Evolutionary conservation across 2,113 vertebrate species (phyloP).

Genomic region (Stomatorhinus ivindoensis): DNA sequence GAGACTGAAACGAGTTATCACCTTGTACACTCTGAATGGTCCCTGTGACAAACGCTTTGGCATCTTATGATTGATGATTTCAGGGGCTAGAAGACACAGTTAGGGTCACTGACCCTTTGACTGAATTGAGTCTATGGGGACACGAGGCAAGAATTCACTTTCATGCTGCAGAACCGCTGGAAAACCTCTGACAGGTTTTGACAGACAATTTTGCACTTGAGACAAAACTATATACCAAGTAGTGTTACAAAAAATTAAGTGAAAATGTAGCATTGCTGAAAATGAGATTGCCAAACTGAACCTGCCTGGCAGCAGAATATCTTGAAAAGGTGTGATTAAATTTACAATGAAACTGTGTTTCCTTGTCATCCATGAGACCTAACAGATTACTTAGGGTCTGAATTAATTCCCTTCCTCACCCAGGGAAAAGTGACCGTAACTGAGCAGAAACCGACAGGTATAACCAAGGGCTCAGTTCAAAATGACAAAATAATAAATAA

Average conservation of each 20-base stretch:
- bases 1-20: constrained; percentile 41
- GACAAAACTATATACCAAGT: neutral
- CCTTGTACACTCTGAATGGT: constrained; percentile 33
- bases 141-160: constrained; percentile 39
- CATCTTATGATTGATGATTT: constrained; percentile 51
- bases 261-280: neutral
- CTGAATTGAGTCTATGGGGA: constrained; percentile 36
- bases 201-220: constrained; percentile 20
- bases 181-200: constrained; percentile 26
- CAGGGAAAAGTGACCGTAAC: neutral
- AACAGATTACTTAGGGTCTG: neutral
- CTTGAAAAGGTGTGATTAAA: neutral
- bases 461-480: neutral
- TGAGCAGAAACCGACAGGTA: neutral
- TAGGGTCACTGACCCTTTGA: constrained; percentile 41
- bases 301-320: neutral
- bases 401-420: neutral
- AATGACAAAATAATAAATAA: neutral
- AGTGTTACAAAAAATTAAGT: neutral
- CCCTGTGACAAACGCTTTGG: constrained; percentile 36
- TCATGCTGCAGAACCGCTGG: constrained; percentile 31
- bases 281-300: neutral
- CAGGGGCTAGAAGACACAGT: constrained; percentile 36
- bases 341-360: neutral
- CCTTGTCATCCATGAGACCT: neutral